Evolutionary conservation across 2,113 vertebrate genomes (phyloP), one percentile per base, ranked within the genome.

Genomic region (Motacilla tschutschensis): DNA sequence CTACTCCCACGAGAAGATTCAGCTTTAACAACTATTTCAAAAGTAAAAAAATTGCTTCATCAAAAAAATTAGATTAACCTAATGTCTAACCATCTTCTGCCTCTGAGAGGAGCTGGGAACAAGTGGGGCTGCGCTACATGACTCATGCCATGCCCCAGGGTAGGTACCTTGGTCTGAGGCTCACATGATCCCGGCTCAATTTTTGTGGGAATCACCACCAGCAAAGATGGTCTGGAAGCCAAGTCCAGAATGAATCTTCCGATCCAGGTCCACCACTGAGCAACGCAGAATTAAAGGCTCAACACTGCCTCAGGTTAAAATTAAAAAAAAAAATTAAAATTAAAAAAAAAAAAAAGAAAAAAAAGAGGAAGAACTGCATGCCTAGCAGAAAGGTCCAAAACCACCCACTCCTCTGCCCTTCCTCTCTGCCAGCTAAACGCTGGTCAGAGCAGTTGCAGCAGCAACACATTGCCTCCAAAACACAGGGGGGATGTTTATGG

Each of bases 61-160:
- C 29, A 63, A 29, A 71, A 46, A 69, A 31, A 22, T 70, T 51
- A 44, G 50, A 62, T 31, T 31, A 51, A 76, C 17, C 21, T n/a
- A 11, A 24, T 4, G 29, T 25, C 48, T 54, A 65, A 65, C 35
- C 22, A 31, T 55, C 26, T 31, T 65, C 63, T 14, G 18, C 35
- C 53, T 83, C 58, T 0, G 0, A 43, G 38, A 46, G 0, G 17
- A 63, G 38, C 50, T n/a, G 38, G n/a, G 41, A 64, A 78, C 0
- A 1, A 79, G 53, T 0, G 6, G 7, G 40, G 11, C 78, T 57
- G 22, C 10, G 8, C 22, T 19, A 17, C 25, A 3, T 3, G 25
- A 17, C 19, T 40, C 40, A 6, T 10, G 44, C 25, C 14, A 0
- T 9, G 29, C 41, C 24, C 9, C 1, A 5, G 11, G 3, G 21